Base-by-base conservation (phyloP, 2,888 invertebrate species). In the Cabera pusaria region DNA sequence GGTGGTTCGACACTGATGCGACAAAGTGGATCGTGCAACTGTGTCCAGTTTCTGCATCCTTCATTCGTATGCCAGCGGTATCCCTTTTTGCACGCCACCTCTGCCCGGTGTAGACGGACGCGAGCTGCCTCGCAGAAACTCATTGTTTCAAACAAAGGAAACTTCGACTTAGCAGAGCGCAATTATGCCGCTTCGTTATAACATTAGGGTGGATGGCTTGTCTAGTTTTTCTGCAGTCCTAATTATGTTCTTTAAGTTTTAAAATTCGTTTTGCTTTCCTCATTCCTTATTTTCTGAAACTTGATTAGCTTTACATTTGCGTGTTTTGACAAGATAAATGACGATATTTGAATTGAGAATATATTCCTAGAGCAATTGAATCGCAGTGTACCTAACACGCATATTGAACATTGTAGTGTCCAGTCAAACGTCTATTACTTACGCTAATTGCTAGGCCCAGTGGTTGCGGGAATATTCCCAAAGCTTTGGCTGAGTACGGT, bases 381-480 rank as follows among this genome's bases (percentile, higher is more conserved):
- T n/a, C n/a, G n/a, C n/a, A n/a, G n/a, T n/a, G n/a, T n/a, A n/a
- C n/a, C n/a, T n/a, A n/a, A n/a, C n/a, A n/a, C n/a, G n/a, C n/a
- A n/a, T n/a, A n/a, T n/a, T n/a, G n/a, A n/a, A n/a, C n/a, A n/a
- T n/a, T n/a, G n/a, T n/a, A n/a, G n/a, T n/a, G n/a, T n/a, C 36
- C 52, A 61, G 64, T 64, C 65, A 64, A 68, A 67, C 59, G 64
- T 66, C 67, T 71, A 72, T 75, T 71, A 72, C 54, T 75, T 71
- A 72, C 54, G 58, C 62, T 72, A 73, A 76, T 76, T 76, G 72
- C 62, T 62, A 60, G 63, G 58, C 55, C 56, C 59, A 43, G 33
- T 26, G 56, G 54, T 44, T 52, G 45, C 40, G 57, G 56, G 58
- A 56, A 64, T 60, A 64, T 62, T 63, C 57, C 59, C 46, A 65